phyloP scores from a whole-genome alignment of 2,113 vertebrate genomes.

The Sylvietta virens region DNA sequence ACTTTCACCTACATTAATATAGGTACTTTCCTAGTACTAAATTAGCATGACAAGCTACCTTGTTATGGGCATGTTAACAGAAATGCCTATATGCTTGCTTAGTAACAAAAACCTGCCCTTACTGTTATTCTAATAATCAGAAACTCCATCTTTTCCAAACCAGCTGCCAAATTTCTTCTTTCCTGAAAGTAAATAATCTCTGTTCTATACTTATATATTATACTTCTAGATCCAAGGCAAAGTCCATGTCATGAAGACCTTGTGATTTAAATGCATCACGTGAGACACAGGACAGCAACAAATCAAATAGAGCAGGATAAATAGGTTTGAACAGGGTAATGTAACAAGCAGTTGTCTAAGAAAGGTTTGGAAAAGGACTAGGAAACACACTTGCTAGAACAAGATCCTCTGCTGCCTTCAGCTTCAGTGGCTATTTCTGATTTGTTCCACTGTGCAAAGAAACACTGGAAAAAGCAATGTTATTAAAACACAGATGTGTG shows the following conservation, averaged over 20 bases:
- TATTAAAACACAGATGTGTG: conserved; percentile 30
- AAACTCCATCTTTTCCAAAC: not conserved
- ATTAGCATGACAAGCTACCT: not conserved
- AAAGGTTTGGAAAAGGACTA: not conserved
- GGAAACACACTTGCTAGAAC: not conserved
- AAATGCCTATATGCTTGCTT: not conserved
- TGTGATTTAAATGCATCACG: not conserved
- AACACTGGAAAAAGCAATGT: not conserved
- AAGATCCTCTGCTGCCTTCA: not conserved
- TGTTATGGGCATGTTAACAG: not conserved
- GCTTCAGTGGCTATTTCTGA: not conserved
- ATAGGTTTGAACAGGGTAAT: not conserved
- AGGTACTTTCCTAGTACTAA: not conserved
- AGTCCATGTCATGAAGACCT: not conserved
- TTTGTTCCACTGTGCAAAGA: conserved; percentile 25
- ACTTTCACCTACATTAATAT: not conserved
- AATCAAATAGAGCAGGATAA: not conserved
- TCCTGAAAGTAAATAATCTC: not conserved
- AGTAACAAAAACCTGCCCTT: not conserved
- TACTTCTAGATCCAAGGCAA: not conserved
- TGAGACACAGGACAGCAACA: not conserved
- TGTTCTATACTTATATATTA: not conserved
- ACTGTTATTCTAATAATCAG: not conserved
- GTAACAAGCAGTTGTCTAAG: not conserved
- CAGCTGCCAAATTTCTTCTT: not conserved